phyloP scores from a whole-genome alignment of 2,113 vertebrate species.

The Hippocampus zosterae region DNA sequence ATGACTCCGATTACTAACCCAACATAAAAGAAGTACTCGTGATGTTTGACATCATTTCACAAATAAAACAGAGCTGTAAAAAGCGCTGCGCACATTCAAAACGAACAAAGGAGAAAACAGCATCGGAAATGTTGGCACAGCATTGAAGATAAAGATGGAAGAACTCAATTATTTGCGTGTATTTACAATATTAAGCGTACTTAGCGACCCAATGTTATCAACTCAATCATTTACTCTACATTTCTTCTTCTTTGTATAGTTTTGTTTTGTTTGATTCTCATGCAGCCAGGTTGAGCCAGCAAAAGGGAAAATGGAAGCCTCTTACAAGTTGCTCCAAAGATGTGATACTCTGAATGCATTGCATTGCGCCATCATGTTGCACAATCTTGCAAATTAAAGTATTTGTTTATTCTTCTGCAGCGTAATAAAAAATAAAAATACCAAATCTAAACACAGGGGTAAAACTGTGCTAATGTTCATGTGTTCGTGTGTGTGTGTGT shows the following conservation, averaged over 20 bases:
- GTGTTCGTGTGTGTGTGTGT: constrained; percentile 10
- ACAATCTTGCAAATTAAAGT: not conserved
- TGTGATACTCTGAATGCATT: not conserved
- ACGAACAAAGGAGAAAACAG: not conserved
- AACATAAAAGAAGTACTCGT: too few relatives aligned
- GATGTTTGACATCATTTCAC: too few relatives aligned
- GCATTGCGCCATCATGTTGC: too few relatives aligned
- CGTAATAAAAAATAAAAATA: too few relatives aligned
- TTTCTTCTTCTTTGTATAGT: not conserved
- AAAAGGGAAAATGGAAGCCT: not conserved
- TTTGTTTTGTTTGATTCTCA: not conserved
- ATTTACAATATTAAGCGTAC: too few relatives aligned
- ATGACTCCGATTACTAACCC: too few relatives aligned
- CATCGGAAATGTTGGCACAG: too few relatives aligned
- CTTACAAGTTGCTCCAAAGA: not conserved
- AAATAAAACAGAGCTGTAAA: not conserved
- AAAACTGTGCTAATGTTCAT: too few relatives aligned
- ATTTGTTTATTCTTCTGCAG: not conserved
- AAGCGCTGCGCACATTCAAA: not conserved
- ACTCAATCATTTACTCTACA: not conserved
- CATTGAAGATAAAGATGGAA: not conserved
- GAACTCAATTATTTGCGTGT: not conserved
- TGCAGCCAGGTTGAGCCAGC: not conserved
- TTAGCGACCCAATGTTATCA: too few relatives aligned
- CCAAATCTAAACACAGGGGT: too few relatives aligned